phyloP scores from a whole-genome alignment of 1,140 invertebrate species.

The Mercenaria mercenaria region DNA sequence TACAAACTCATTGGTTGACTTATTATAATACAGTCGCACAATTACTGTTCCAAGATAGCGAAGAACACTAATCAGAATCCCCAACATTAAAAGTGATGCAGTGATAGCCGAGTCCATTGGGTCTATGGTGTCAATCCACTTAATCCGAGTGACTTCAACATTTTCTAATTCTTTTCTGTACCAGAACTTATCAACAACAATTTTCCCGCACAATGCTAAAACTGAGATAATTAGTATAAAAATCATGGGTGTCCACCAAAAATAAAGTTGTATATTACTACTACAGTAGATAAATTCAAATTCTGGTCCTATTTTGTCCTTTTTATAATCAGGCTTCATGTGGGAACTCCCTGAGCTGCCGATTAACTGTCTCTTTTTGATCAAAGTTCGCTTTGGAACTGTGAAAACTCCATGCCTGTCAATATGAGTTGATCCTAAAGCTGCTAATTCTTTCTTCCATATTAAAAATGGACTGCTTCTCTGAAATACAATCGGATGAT shows the following conservation, averaged over 20 bases:
- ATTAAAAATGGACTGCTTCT: background rate
- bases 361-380: background rate
- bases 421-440: background rate
- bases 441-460: background rate
- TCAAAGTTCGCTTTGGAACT: background rate
- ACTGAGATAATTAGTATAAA: background rate
- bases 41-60: background rate
- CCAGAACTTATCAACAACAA: background rate
- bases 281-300: background rate
- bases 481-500: background rate
- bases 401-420: background rate
- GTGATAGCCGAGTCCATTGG: background rate
- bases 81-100: background rate
- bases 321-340: background rate
- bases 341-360: background rate
- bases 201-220: background rate
- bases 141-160: background rate
- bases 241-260: background rate
- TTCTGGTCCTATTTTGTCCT: background rate
- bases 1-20: slow-evolving; percentile 24
- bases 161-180: background rate
- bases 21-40: background rate
- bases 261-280: background rate
- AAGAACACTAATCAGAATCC: background rate
- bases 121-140: background rate